Conservation (phyloP, 2,888 invertebrate species). For the Mythimna albipuncta region DNA sequence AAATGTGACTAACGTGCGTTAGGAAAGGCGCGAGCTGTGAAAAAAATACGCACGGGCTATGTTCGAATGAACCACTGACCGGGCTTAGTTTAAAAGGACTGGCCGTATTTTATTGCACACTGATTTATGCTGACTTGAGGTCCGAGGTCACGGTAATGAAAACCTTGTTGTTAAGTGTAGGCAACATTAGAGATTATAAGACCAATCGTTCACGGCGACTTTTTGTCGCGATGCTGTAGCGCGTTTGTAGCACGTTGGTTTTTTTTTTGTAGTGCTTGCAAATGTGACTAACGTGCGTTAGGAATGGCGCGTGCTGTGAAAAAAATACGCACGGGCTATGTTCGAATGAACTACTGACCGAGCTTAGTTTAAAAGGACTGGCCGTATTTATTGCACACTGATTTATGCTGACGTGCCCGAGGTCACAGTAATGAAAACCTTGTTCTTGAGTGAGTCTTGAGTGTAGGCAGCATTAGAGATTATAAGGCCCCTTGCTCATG, state of each 20-base stretch:
- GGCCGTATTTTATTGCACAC: conserved; percentile 41
- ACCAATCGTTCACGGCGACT: too few relatives aligned
- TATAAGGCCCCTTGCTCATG: too few relatives aligned
- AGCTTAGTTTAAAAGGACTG: conserved; percentile 55
- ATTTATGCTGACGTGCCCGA: conserved; percentile 49
- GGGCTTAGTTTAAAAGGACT: conserved; percentile 58
- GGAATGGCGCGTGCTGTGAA: conserved; percentile 74
- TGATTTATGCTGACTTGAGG: conserved; percentile 55
- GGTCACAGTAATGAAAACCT: conserved; percentile 34
- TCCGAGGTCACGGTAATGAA: conserved; percentile 30
- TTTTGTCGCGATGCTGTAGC: too few relatives aligned
- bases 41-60: conserved; percentile 73
- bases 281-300: conserved; percentile 23
- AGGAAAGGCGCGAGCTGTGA: conserved; percentile 74
- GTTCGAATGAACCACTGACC: conserved; percentile 75
- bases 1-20: too few relatives aligned
- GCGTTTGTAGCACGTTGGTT: too few relatives aligned
- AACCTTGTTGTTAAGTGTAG: conserved; percentile 1
- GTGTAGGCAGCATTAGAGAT: background rate
- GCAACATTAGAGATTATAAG: background rate
- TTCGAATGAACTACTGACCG: conserved; percentile 76
- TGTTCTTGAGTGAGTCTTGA: background rate
- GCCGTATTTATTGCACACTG: conserved; percentile 48
- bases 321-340: conserved; percentile 73
- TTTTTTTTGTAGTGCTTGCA: too few relatives aligned